phyloP scores from a whole-genome alignment of 2,888 invertebrate genomes.

The Entomobrya multifasciata region DNA sequence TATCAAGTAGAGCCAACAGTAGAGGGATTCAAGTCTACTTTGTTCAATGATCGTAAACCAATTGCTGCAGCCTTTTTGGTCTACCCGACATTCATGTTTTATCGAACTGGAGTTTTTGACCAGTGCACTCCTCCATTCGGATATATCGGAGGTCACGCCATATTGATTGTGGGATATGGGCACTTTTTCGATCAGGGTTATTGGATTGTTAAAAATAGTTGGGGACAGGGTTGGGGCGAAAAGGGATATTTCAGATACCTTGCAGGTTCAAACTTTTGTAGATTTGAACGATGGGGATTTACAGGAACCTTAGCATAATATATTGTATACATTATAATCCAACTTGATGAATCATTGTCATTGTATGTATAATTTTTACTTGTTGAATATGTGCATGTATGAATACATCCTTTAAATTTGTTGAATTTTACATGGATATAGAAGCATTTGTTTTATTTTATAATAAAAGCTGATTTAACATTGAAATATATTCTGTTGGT shows the following conservation, averaged over 20 bases:
- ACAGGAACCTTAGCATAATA: slow-evolving; percentile 29
- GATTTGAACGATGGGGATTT: slow-evolving; percentile 37
- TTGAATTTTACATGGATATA: no score
- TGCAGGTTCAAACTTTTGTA: slow-evolving; percentile 29
- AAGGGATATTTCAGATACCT: slow-evolving; percentile 32
- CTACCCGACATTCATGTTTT: slow-evolving; percentile 50
- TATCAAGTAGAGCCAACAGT: slow-evolving; percentile 26
- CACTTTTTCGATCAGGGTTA: slow-evolving; percentile 32
- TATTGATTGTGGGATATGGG: slow-evolving; percentile 35
- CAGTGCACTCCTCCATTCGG: slow-evolving; percentile 26
- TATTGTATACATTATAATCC: no score
- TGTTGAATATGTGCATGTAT: no score
- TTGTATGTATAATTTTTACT: no score
- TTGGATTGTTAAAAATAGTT: slow-evolving; percentile 52
- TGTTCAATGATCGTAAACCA: background rate
- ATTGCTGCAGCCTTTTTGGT: slow-evolving; percentile 41
- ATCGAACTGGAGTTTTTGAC: slow-evolving; percentile 47
- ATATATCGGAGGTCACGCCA: slow-evolving; percentile 44
- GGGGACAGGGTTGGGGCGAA: slow-evolving; percentile 47
- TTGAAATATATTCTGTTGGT: no score
- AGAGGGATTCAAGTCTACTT: slow-evolving; percentile 15
- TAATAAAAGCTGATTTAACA: no score
- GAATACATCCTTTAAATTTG: no score
- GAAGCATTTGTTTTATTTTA: no score
- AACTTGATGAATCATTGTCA: no score